phyloP scores from a whole-genome alignment of 92 coral and sea anemone genomes.

The Meandrina meandrites region DNA sequence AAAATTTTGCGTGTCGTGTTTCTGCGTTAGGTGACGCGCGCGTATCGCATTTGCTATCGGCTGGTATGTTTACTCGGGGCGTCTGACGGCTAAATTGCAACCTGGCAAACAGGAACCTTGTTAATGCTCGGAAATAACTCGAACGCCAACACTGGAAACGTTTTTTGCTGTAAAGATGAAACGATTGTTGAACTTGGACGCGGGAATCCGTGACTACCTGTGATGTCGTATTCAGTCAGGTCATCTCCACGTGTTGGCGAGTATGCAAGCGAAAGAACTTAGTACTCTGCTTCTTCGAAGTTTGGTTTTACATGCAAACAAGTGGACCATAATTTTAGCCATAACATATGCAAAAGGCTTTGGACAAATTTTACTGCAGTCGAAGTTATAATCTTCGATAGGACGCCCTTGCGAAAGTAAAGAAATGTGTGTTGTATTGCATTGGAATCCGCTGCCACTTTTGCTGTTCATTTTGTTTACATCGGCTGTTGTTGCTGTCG shows the following conservation, averaged over 20 bases:
- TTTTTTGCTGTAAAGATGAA: background rate
- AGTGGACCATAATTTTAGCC: background rate
- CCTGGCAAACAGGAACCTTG: background rate
- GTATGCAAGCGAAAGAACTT: background rate
- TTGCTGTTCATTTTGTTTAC: slow-evolving; percentile 74
- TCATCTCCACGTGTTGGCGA: slow-evolving; percentile 7
- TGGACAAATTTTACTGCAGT: background rate
- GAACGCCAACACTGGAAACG: background rate
- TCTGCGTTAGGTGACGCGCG: background rate
- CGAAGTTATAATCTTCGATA: background rate
- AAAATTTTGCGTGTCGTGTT: slow-evolving; percentile 17
- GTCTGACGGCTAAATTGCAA: background rate
- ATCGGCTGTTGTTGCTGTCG: slow-evolving; percentile 66
- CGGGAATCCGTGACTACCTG: slow-evolving; percentile 19
- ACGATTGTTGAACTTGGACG: background rate
- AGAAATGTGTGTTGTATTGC: slow-evolving; percentile 83
- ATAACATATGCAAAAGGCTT: background rate
- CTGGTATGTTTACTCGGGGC: background rate
- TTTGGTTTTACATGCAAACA: background rate
- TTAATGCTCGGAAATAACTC: background rate
- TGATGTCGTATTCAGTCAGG: background rate
- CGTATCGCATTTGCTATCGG: background rate
- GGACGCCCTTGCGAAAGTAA: background rate
- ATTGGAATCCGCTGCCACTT: slow-evolving; percentile 77
- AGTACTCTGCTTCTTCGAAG: background rate